phyloP scores from a whole-genome alignment of 2,113 vertebrate species.

The Philantomba maxwellii region DNA sequence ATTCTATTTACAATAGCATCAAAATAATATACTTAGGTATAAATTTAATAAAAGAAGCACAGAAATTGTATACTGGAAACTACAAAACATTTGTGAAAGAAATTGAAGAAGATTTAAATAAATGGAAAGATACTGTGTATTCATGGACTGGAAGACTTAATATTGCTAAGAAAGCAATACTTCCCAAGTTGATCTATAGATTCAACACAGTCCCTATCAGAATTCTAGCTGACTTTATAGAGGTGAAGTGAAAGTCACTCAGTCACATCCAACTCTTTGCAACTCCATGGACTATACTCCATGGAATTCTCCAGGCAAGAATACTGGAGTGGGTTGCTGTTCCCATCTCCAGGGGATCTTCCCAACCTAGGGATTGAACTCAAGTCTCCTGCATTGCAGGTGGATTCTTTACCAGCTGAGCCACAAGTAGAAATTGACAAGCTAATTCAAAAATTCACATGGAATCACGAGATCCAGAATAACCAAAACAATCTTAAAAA shows the following conservation, averaged over 20 bases:
- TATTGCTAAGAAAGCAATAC: neutral
- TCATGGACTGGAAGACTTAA: neutral
- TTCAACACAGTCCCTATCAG: neutral
- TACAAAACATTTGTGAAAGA: neutral
- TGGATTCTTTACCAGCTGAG: neutral
- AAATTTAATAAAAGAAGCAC: neutral
- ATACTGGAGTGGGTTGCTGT: neutral
- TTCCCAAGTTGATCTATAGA: neutral
- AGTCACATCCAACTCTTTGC: neutral
- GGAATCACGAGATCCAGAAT: neutral
- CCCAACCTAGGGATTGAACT: neutral
- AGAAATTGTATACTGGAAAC: neutral
- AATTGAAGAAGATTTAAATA: conserved; percentile 7
- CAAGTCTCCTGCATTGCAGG: neutral
- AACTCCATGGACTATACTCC: neutral
- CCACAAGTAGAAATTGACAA: neutral
- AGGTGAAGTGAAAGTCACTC: neutral
- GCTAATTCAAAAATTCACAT: neutral
- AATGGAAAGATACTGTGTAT: neutral
- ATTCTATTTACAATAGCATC: neutral
- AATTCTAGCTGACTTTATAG: neutral
- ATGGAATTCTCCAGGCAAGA: neutral
- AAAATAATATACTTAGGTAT: neutral
- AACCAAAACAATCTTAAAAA: conserved; percentile 4
- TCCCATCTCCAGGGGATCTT: neutral